A percentile compares a stretch with the other conserved stretches of the same genome.
Conservation (phyloP, 2,113 vertebrate species). For the Solea senegalensis region DNA sequence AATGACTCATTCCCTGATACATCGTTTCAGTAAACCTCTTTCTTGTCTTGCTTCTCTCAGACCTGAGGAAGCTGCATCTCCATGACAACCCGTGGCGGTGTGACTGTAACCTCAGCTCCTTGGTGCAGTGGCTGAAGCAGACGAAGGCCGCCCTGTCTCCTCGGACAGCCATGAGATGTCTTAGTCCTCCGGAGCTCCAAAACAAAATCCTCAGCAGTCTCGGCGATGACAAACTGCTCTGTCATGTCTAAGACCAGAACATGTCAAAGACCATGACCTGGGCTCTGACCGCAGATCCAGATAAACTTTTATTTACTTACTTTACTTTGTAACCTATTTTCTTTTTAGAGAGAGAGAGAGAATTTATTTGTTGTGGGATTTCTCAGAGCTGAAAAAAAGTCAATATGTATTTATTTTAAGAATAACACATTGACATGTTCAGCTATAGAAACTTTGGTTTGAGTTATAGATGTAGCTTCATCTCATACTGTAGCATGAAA, state of each 20-base stretch:
- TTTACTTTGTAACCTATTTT: neutral
- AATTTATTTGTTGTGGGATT: neutral
- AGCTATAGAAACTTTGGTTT: neutral
- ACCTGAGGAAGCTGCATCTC: slow-evolving; percentile 75
- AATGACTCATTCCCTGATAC: neutral
- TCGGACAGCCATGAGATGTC: slow-evolving; percentile 60
- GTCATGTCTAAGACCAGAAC: slow-evolving; percentile 44
- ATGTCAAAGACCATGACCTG: neutral
- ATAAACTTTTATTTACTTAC: neutral
- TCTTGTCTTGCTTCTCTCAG: slow-evolving; percentile 48
- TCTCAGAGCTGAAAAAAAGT: neutral
- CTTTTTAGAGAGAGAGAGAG: neutral
- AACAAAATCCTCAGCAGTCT: slow-evolving; percentile 72
- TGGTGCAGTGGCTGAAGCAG: slow-evolving; percentile 72
- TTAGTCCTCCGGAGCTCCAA: slow-evolving; percentile 62
- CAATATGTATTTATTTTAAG: too few relatives aligned
- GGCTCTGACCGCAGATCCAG: neutral
- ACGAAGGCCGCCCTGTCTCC: slow-evolving; percentile 64
- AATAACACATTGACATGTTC: too few relatives aligned
- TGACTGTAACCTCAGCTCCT: slow-evolving; percentile 77
- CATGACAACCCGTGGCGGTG: slow-evolving; percentile 82
- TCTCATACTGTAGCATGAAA: neutral
- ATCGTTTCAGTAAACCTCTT: neutral
- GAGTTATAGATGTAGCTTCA: neutral
- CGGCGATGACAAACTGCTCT: slow-evolving; percentile 50